Evolutionary conservation across 2,113 vertebrate species (phyloP), one percentile per base, ranked within the genome.

Genomic region (Craseonycteris thonglongyai): DNA sequence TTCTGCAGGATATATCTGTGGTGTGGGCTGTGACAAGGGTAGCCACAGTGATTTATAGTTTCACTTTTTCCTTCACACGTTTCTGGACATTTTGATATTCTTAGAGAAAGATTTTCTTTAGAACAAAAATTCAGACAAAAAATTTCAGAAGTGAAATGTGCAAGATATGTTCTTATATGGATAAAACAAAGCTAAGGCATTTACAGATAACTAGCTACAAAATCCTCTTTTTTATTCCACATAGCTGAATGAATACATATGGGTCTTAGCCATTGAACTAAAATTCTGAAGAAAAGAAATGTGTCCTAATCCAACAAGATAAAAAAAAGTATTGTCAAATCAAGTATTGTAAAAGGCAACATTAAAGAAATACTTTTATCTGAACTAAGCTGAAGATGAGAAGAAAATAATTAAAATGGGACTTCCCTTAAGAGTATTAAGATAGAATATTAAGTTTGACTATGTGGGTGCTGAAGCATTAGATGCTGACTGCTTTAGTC

Each of bases 331-430:
- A 3, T 81, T 95, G 33, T 74, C 33, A 51, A 65, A 45, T 72
- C 26, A 61, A 76, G 49, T 76, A 69, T 58, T 69, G 8, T 85
- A 86, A 79, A 74, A 97, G 26, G 28, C 45, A 88, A 80, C 90
- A 79, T 74, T 87, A 89, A 93, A 49, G 56, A 86, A 93, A 95
- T 59, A 69, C 7, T 93, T 90, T 86, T 78, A 94, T 91, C 69
- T 86, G 49, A 87, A 83, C 30, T 69, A 66, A 93, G 59, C 76
- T 92, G 58, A 96, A 96, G 49, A 93, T 90, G 51, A 89, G 95
- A 96, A 93, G 61, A 89, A 94, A 87, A 90, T 96, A 90, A 95
- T 95, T 96, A 82, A 96, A 93, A 35, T 79, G 42, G 56, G 72
- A 72, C 26, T 89, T 86, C 4, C 40, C 30, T 35, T 45, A 69